Evolutionary conservation across 2,113 vertebrate species (phyloP).

Genomic region (Carassius auratus): DNA sequence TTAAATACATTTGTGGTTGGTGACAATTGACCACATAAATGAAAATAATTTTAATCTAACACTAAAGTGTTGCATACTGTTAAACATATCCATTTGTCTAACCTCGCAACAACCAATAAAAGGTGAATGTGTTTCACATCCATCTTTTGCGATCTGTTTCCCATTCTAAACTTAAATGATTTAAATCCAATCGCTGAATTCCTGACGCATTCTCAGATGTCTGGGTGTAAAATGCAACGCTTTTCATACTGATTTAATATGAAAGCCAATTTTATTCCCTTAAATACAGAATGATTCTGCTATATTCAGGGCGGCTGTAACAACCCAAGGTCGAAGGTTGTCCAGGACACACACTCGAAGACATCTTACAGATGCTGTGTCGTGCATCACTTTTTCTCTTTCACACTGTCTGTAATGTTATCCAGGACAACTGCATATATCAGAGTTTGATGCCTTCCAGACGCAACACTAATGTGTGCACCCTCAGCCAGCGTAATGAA

Average conservation of each 20-base stretch:
- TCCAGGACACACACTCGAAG: neutral
- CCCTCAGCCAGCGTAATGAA: slow-evolving; percentile 19
- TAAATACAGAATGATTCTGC: neutral
- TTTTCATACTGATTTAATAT: neutral
- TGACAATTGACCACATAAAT: neutral
- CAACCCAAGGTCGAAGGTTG: neutral
- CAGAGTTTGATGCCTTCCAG: slow-evolving; percentile 43
- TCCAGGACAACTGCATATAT: slow-evolving; percentile 42
- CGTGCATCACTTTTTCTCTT: slow-evolving; percentile 39
- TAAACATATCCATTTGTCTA: neutral
- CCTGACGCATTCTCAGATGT: neutral
- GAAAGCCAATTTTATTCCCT: neutral
- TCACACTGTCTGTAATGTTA: slow-evolving; percentile 39
- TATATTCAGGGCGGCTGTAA: neutral
- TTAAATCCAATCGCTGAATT: neutral
- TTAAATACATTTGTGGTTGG: neutral
- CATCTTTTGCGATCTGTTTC: slow-evolving; percentile 17
- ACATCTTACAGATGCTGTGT: slow-evolving; percentile 20
- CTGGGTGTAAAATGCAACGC: neutral
- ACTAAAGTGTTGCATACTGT: neutral
- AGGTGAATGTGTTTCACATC: slow-evolving; percentile 10
- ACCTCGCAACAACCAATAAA: neutral
- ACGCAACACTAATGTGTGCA: slow-evolving; percentile 20
- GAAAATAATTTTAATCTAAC: neutral
- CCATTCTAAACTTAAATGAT: slow-evolving; percentile 6